phyloP scores from a whole-genome alignment of 2,113 vertebrate genomes.

The Rana temporaria region DNA sequence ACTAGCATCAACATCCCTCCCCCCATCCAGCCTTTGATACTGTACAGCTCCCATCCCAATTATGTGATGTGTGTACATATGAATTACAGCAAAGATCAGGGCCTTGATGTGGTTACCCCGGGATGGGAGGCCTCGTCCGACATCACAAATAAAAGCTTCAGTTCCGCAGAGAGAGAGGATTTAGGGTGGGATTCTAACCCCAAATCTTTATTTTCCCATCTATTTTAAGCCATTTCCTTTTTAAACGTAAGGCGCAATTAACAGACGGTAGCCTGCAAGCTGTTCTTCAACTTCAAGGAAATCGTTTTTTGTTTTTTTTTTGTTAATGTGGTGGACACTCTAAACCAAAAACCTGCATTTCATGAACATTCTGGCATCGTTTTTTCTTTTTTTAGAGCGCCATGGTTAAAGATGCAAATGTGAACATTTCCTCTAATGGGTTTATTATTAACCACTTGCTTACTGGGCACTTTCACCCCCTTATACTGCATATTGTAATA shows the following conservation, averaged over 20 bases:
- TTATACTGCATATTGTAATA: too few species aligned
- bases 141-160: slow-evolving; percentile 36
- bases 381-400: too few species aligned
- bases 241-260: slow-evolving; percentile 17
- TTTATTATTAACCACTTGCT: too few species aligned
- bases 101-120: slow-evolving; percentile 26
- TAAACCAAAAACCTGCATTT: too few species aligned
- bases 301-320: not conserved
- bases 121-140: slow-evolving; percentile 31
- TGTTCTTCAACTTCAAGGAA: slow-evolving; percentile 11
- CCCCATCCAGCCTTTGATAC: slow-evolving; percentile 37
- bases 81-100: slow-evolving; percentile 45
- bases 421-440: too few species aligned
- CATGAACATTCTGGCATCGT: too few species aligned
- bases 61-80: slow-evolving; percentile 41
- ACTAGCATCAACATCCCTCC: slow-evolving; percentile 44
- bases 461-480: too few species aligned
- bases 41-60: slow-evolving; percentile 20
- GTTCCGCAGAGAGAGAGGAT: slow-evolving; percentile 14
- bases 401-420: too few species aligned
- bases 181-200: slow-evolving; percentile 37
- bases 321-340: not conserved
- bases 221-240: slow-evolving; percentile 50
- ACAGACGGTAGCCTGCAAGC: not conserved
- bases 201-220: slow-evolving; percentile 49